Evolutionary conservation across 1,140 invertebrate genomes (phyloP), one percentile per base, ranked within the genome.

Genomic region (Pinna nobilis): DNA sequence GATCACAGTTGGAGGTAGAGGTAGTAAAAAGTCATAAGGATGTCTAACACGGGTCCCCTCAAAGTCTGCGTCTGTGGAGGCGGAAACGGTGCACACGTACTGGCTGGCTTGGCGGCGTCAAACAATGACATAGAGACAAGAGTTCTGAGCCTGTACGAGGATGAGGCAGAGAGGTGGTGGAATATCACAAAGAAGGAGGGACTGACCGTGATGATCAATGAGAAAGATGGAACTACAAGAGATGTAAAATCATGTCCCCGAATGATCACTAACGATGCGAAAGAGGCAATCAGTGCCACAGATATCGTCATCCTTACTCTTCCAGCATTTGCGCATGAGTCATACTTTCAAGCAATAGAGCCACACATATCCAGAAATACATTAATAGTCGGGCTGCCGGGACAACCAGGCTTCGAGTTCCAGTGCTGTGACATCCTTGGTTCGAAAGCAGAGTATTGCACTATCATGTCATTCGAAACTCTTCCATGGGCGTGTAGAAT

Each of bases 391-490:
- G 84, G 84, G 18, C 53, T 82, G 35, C 83, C 84, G 6, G 80
- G 84, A 7, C 73, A 75, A 41, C 71, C 82, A 28, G 84, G 84
- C 1, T 86, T 86, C 59, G 82, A 84, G 60, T 86, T 80, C 50
- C 69, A 77, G 28, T 78, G 78, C 50, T 53, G 75, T 28, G 70
- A 66, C 57, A 51, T 75, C 20, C 51, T 72, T 23, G 76, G 76
- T 3, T 70, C 76, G 47, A 66, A 76, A n/a, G 68, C 61, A 0
- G 75, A 70, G 11, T 65, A 71, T 13, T 72, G 73, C 30, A 77
- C 79, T n/a, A 35, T 86, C 47, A 63, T 86, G 51, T 83, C 75
- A 20, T 83, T 81, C 59, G 79, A 84, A 37, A 53, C 71, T 23
- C 61, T 77, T 20, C 83, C 85, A 11, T 86, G 83, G 83, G 70